A percentile compares a stretch with the other conserved stretches of the same genome.
Evolutionary conservation across 2,113 vertebrate genomes (phyloP).

Genomic region (Coregonus clupeaformis): DNA sequence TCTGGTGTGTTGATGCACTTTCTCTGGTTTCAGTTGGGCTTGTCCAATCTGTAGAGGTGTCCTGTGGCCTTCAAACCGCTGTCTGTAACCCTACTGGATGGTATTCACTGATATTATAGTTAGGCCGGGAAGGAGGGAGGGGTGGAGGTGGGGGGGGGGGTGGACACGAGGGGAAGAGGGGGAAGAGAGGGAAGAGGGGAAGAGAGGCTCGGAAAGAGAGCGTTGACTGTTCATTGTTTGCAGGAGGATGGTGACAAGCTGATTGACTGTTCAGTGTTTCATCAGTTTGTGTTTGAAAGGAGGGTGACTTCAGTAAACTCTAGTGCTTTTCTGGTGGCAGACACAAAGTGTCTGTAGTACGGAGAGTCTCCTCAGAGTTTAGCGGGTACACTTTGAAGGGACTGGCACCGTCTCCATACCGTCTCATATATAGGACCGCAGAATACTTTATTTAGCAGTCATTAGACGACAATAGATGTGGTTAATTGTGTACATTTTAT

Average conservation of each 20-base stretch:
- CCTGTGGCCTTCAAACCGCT: not conserved
- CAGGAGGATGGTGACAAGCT: not conserved
- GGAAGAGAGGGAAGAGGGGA: not conserved
- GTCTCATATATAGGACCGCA: too few species aligned
- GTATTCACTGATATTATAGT: not conserved
- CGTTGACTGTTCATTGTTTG: not conserved
- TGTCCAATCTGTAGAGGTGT: slow-evolving; percentile 16
- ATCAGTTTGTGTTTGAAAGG: slow-evolving; percentile 1
- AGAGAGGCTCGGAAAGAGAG: not conserved
- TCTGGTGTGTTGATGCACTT: too few species aligned
- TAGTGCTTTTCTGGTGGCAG: not conserved
- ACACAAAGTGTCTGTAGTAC: not conserved
- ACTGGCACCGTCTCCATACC: not conserved
- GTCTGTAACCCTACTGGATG: not conserved
- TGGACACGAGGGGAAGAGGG: too few species aligned
- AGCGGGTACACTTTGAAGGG: not conserved
- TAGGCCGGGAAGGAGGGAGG: not conserved
- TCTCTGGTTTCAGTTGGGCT: too few species aligned
- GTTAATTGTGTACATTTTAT: too few species aligned
- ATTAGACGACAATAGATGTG: too few species aligned
- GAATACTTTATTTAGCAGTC: too few species aligned
- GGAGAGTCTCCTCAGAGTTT: not conserved
- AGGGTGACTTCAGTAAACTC: not conserved
- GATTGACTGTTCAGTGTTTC: not conserved
- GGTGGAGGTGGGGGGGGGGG: not conserved